Base-by-base conservation (phyloP, 1,140 invertebrate genomes). In the Microvelia longipes region DNA sequence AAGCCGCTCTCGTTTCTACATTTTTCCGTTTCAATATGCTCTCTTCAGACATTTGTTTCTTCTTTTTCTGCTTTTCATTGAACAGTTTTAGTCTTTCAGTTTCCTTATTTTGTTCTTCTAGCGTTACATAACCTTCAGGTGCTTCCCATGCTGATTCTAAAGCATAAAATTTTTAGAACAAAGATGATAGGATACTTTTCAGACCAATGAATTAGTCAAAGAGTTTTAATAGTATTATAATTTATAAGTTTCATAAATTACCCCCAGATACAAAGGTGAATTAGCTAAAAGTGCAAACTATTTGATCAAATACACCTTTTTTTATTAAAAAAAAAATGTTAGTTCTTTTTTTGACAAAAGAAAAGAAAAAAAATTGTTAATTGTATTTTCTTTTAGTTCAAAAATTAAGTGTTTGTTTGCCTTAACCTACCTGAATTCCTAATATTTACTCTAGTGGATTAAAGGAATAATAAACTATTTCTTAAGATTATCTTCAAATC, bases 81-180 rank as follows among this genome's bases (percentile, higher is more conserved):
- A 85, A 81, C 71, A 83, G 79, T 28, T 84, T 79, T 1, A 84
- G 82, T 74, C 28, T 70, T 72, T 75, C 69, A 11, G 67, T 70
- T 29, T 73, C 60, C 63, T 72, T 67, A 69, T 74, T 71, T 73
- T 88, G 87, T 73, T 89, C 87, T 66, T 79, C 80, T 28, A 88
- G 77, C 11, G 84, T 82, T 64, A 87, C 77, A 73, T 79, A 90
- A 13, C 86, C 87, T 74, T 79, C 80, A 13, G 88, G 88, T 28
- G 81, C 78, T 68, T 86, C 82, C 87, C 86, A 88, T 1, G 82
- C 77, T 0, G 87, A 84, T 79, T 88, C 86, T 85, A 69, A 27
- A 70, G 72, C 70, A 73, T 28, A 71, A 64, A 70, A 66, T 71
- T 69, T 63, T 27, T 69, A 60, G 11, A 60, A 11, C 19, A 19